Evolutionary conservation across 1,140 invertebrate genomes (phyloP).

Genomic region (Drosophila watanabei): DNA sequence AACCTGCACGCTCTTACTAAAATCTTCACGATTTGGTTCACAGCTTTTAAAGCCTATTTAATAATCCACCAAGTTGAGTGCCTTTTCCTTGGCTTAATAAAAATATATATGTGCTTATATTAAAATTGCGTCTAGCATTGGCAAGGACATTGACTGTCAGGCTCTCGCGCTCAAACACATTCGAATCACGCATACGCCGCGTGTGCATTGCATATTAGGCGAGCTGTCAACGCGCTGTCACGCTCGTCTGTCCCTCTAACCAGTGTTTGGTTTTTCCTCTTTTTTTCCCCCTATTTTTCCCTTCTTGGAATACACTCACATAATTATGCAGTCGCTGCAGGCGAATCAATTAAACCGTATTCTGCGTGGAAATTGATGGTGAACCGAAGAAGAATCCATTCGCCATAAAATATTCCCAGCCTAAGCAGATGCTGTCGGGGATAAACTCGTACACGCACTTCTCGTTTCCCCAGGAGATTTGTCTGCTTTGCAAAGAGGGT

Average conservation of each 20-base stretch:
- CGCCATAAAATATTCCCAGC: neutral
- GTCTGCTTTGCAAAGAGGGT: neutral
- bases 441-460: conserved; percentile 18
- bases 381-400: conserved; percentile 2
- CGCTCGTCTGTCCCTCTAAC: conserved; percentile 26
- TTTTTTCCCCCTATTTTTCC: neutral
- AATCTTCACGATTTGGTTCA: neutral
- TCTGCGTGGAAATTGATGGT: conserved; percentile 27
- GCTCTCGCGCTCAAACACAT: conserved; percentile 26
- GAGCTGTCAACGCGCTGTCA: conserved; percentile 55
- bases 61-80: conserved; percentile 8
- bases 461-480: conserved; percentile 4
- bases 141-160: conserved; percentile 40
- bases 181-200: conserved; percentile 77
- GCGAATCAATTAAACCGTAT: conserved; percentile 53
- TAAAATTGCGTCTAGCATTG: conserved; percentile 64
- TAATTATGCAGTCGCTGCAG: conserved; percentile 59
- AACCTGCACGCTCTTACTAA: too few species aligned
- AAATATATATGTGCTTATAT: conserved; percentile 42
- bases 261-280: conserved; percentile 3
- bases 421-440: conserved; percentile 13
- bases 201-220: conserved; percentile 64
- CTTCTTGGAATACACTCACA: conserved; percentile 24
- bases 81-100: conserved; percentile 18
- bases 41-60: conserved; percentile 19